Evolutionary conservation across 2,888 invertebrate genomes (phyloP).

Genomic region (Chaetoderma sp.): DNA sequence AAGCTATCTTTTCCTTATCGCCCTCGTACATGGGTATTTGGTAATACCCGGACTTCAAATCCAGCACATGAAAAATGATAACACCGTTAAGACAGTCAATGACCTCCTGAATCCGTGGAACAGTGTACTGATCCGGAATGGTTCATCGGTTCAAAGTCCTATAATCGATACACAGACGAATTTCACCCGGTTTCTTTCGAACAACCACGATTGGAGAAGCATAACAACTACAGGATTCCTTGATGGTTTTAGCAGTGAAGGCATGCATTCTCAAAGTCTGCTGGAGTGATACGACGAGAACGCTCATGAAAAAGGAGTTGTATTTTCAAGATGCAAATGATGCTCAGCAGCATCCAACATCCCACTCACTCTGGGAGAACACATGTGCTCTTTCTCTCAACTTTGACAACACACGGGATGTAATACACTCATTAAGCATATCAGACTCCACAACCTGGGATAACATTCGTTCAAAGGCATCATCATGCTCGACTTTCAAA

Average conservation of each 20-base stretch:
- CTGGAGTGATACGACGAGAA: not conserved
- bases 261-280: not conserved
- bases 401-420: not conserved
- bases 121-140: constrained; percentile 1
- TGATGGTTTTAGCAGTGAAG: not conserved
- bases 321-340: not conserved
- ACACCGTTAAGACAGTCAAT: constrained; percentile 5
- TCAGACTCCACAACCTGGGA: too few relatives aligned
- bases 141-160: not conserved
- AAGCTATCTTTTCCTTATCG: constrained; percentile 9
- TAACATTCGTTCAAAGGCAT: too few relatives aligned
- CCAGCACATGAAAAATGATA: not conserved
- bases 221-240: not conserved
- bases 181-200: not conserved
- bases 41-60: not conserved
- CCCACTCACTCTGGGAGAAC: constrained; percentile 2
- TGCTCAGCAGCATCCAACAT: not conserved
- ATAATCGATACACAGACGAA: constrained; percentile 1
- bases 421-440: too few relatives aligned
- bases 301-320: not conserved
- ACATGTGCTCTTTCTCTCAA: not conserved
- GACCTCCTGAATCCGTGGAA: not conserved
- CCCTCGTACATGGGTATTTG: not conserved
- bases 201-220: constrained; percentile 9
- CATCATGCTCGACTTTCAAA: too few relatives aligned